These are phyloP conservation scores for Eleutherodactylus coqui DNA, from an alignment of 2,797 vertebrate species.

Conservation along the genomic window DNA sequence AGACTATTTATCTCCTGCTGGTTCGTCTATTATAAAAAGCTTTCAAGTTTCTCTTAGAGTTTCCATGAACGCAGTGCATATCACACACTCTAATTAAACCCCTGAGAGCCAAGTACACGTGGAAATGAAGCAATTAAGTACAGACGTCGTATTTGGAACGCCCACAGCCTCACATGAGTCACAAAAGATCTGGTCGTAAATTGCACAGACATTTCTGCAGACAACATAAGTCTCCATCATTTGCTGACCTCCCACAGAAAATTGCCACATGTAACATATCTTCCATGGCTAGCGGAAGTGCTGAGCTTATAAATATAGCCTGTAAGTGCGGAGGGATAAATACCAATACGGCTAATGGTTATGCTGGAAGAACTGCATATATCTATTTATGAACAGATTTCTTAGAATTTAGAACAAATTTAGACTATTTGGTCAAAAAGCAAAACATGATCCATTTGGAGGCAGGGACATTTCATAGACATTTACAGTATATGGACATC, in stretches of 20 bases:
- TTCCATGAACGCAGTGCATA: background rate
- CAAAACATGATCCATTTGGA: too few relatives aligned
- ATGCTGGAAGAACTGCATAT: background rate
- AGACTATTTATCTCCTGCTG: slow-evolving; percentile 9
- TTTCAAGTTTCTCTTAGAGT: slow-evolving; percentile 14
- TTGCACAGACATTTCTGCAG: slow-evolving; percentile 33
- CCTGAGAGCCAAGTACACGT: slow-evolving; percentile 35
- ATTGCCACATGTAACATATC: slow-evolving; percentile 10
- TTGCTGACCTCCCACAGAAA: slow-evolving; percentile 25
- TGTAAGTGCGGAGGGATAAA: background rate
- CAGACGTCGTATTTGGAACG: slow-evolving; percentile 34
- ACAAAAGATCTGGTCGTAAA: slow-evolving; percentile 10
- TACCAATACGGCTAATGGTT: background rate
- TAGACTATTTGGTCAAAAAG: background rate
- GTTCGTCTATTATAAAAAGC: slow-evolving; percentile 11
- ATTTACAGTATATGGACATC: too few relatives aligned
- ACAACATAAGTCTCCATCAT: slow-evolving; percentile 39
- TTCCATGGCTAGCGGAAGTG: background rate
- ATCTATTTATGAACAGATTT: background rate
- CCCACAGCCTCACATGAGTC: slow-evolving; percentile 43
- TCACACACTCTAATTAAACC: slow-evolving; percentile 44
- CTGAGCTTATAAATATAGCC: slow-evolving; percentile 8
- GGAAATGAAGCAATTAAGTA: slow-evolving; percentile 52
- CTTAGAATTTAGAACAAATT: background rate
- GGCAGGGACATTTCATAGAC: too few relatives aligned